Conservation (phyloP, 2,888 invertebrate genomes). For the Sarcophaga carnaria region DNA sequence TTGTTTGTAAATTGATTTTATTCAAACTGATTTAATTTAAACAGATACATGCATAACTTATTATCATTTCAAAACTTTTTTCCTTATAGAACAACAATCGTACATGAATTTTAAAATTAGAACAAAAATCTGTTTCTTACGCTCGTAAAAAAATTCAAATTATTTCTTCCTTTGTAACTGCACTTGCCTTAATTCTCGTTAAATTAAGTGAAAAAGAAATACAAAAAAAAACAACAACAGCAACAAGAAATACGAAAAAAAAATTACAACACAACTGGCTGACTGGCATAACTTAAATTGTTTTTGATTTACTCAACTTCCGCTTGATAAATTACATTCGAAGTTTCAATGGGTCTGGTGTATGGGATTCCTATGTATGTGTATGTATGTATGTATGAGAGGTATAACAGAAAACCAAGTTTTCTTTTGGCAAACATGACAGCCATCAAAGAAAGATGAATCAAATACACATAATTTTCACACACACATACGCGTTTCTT, state of each 20-base stretch:
- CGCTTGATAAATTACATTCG: constrained; percentile 69
- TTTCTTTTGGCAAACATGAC: constrained; percentile 58
- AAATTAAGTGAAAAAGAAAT: constrained; percentile 21
- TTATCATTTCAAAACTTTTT: too few species aligned
- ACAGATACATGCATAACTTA: too few species aligned
- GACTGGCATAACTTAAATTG: constrained; percentile 68
- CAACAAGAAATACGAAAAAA: constrained; percentile 18
- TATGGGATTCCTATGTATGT: background rate
- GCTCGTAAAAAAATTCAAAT: too few species aligned
- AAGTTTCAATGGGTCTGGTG: constrained; percentile 31
- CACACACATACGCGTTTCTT: background rate
- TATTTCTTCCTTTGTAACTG: too few species aligned
- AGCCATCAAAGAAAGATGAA: constrained; percentile 44
- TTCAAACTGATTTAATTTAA: too few species aligned
- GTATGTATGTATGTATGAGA: background rate
- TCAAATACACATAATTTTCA: constrained; percentile 6
- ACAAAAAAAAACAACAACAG: background rate
- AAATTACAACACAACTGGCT: background rate
- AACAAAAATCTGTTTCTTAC: too few species aligned
- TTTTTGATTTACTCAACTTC: constrained; percentile 68
- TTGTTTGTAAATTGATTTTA: too few species aligned
- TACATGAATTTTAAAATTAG: too few species aligned
- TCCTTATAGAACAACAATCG: too few species aligned
- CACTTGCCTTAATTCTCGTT: background rate
- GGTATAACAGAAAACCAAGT: constrained; percentile 13